phyloP scores from a whole-genome alignment of 1,140 invertebrate genomes.

The Leptopilina boulardi region DNA sequence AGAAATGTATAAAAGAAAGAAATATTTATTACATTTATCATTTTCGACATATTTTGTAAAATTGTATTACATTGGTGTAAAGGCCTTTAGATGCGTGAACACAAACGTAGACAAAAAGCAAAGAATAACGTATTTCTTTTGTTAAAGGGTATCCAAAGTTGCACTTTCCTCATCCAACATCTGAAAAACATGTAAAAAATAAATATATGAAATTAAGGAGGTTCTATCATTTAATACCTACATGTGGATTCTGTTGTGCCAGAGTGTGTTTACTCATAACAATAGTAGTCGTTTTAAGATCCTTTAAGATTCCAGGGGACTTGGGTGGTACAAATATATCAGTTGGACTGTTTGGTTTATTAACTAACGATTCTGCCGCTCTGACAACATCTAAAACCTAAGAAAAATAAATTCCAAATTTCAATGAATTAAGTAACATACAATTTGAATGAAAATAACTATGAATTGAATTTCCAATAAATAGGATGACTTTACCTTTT shows the following conservation, averaged over 20 bases:
- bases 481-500: slow-evolving; percentile 81
- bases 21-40: background rate
- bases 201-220: no score
- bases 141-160: no score
- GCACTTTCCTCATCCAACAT: no score
- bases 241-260: slow-evolving; percentile 78
- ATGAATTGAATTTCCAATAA: no score
- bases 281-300: slow-evolving; percentile 93
- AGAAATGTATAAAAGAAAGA: background rate
- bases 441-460: background rate
- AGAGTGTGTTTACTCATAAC: slow-evolving; percentile 95
- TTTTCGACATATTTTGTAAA: slow-evolving; percentile 6
- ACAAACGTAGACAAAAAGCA: slow-evolving; percentile 32
- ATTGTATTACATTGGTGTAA: background rate
- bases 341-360: slow-evolving; percentile 76
- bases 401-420: slow-evolving; percentile 34
- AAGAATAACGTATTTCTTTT: no score
- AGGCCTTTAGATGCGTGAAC: background rate
- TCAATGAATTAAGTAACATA: background rate
- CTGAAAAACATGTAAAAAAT: no score
- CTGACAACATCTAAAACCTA: slow-evolving; percentile 92
- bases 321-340: slow-evolving; percentile 83
- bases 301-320: slow-evolving; percentile 85
- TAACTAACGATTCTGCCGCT: slow-evolving; percentile 87
- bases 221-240: slow-evolving; percentile 69